Base-by-base conservation (phyloP, 2,113 vertebrate genomes). In the Gavialis gangeticus region DNA sequence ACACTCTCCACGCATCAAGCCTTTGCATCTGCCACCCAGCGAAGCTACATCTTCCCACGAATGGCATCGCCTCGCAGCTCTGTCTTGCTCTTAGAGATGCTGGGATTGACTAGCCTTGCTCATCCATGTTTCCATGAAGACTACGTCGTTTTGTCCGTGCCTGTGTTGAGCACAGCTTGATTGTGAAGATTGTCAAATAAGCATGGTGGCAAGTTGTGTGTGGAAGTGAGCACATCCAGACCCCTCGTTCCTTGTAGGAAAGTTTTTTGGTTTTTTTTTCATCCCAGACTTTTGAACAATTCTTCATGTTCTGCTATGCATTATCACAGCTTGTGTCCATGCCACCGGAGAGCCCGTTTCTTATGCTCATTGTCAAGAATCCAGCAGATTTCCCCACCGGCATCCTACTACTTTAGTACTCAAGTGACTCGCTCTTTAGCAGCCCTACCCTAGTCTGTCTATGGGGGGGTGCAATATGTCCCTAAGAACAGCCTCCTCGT, bases 1-100 rank as follows among this genome's bases (percentile, higher is more conserved):
- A 88, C 80, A 60, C 87, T 85, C 92, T 90, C 88, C 21, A 16
- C 17, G 10, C 7, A 15, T 17, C 17, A 71, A 78, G 64, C 34
- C 27, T 84, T 71, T 89, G 88, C 95, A 96, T 95, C 92, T 92
- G 89, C 90, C 89, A 27, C 85, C 46, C 46, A 46, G 46, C 57
- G 16, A 62, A 28, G 91, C 91, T 93, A 93, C 93, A 81, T 90
- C 64, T 14, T 85, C 89, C 64, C 6, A 2, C 58, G 91, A 84
- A 86, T 81, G 87, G 13, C 54, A 83, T 57, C 76, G 11, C 54
- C 85, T 90, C 55, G 28, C 59, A 37, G 62, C 27, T 2, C 34
- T 82, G 11, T 30, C 66, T 30, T n/a, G 5, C 66, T 30, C 66
- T 67, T 64, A 55, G 58, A 3, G 11, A 79, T 83, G 25, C 1